Evolutionary conservation across 2,888 invertebrate genomes (phyloP).

Genomic region (Odontocolon sp.): DNA sequence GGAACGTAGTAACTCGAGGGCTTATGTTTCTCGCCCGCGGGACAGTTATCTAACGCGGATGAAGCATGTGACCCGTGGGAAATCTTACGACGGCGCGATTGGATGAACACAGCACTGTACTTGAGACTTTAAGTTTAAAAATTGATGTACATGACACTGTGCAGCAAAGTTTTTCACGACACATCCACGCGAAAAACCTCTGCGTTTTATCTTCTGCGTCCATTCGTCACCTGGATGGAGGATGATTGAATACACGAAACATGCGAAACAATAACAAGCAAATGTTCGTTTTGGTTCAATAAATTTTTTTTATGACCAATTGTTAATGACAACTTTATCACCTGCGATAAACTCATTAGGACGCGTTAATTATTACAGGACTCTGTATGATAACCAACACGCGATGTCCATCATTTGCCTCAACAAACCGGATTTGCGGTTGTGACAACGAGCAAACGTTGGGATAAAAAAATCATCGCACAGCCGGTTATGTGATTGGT

Average conservation of each 20-base stretch:
- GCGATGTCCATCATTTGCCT: slow-evolving; percentile 43
- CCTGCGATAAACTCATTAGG: slow-evolving; percentile 8
- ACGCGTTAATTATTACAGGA: slow-evolving; percentile 5
- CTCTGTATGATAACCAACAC: background rate
- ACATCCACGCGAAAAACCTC: slow-evolving; percentile 3
- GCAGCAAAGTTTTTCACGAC: background rate
- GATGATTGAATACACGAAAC: no score
- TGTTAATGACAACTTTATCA: no score
- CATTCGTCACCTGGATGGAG: background rate
- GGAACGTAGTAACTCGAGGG: slow-evolving; percentile 34
- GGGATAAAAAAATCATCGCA: slow-evolving; percentile 38
- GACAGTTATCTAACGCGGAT: slow-evolving; percentile 72
- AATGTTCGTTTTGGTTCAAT: no score
- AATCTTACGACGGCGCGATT: slow-evolving; percentile 75
- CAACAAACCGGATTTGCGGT: slow-evolving; percentile 36
- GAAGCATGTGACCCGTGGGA: slow-evolving; percentile 78
- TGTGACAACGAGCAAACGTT: slow-evolving; percentile 2
- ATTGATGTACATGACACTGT: slow-evolving; percentile 43
- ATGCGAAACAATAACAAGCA: no score
- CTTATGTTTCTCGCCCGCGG: slow-evolving; percentile 50
- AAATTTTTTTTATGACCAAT: no score
- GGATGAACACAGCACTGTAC: slow-evolving; percentile 58
- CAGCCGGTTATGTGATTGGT: slow-evolving; percentile 16
- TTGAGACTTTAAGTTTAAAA: slow-evolving; percentile 53
- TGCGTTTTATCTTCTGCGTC: background rate